Evolutionary conservation across 92 coral and sea anemone genomes (phyloP).

Genomic region (Paramuricea clavata): DNA sequence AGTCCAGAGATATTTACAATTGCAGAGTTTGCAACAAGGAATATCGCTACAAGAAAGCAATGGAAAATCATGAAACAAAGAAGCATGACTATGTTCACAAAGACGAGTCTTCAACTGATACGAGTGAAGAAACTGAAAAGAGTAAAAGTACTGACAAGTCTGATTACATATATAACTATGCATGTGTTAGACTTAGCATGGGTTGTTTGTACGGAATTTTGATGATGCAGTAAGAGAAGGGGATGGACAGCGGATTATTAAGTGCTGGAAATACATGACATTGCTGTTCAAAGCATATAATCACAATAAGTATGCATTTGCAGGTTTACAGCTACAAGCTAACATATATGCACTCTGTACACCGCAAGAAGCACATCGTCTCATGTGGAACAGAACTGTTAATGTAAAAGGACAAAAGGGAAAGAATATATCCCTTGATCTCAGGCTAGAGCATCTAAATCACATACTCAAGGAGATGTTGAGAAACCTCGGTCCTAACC

Average conservation of each 20-base stretch:
- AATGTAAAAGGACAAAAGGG: no score
- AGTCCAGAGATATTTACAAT: not conserved
- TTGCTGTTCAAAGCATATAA: not conserved
- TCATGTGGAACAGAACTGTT: conserved; percentile 11
- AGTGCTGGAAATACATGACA: not conserved
- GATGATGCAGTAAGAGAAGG: not conserved
- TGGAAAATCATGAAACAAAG: conserved; percentile 60
- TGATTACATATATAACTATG: conserved; percentile 7
- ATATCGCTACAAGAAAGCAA: conserved; percentile 63
- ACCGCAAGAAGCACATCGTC: conserved; percentile 23
- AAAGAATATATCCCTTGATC: no score
- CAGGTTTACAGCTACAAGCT: conserved; percentile 9
- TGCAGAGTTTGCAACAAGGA: conserved; percentile 66
- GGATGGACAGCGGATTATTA: no score
- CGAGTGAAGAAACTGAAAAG: not conserved
- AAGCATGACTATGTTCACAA: conserved; percentile 37
- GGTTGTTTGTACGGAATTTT: not conserved
- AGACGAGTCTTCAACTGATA: not conserved
- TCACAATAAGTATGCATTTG: conserved; percentile 4
- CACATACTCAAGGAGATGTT: no score
- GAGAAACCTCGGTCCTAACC: no score
- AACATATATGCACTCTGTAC: conserved; percentile 17
- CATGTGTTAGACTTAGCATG: not conserved
- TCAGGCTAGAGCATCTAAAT: no score
- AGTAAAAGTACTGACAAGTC: conserved; percentile 3